These are phyloP conservation scores for Athene noctua DNA, from an alignment of 2,113 vertebrate species.

Conservation along the genomic window DNA sequence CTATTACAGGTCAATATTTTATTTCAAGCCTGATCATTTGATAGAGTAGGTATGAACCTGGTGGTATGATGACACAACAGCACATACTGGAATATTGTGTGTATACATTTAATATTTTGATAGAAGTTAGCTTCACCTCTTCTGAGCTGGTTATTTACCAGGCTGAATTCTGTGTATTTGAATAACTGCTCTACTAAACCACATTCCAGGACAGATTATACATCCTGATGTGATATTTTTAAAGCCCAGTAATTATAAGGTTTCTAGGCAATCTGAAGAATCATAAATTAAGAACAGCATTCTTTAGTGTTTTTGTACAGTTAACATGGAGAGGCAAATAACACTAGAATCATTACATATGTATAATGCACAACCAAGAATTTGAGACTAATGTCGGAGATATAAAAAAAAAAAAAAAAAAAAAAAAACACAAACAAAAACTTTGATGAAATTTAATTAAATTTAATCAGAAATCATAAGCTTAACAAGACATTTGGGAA, in stretches of 20 bases:
- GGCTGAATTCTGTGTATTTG: neutral
- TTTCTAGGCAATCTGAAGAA: neutral
- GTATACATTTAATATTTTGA: neutral
- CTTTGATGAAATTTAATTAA: neutral
- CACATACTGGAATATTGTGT: neutral
- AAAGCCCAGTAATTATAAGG: neutral
- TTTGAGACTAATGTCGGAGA: neutral
- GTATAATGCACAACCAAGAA: neutral
- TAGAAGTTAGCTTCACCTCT: neutral
- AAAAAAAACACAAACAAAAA: neutral
- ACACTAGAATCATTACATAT: neutral
- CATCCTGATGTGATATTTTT: neutral
- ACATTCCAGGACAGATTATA: neutral
- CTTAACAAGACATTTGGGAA: neutral
- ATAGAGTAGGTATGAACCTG: neutral
- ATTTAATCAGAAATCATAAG: slow-evolving; percentile 18
- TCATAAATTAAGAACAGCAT: neutral
- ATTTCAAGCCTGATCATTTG: neutral
- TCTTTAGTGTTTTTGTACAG: neutral
- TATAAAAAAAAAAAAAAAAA: neutral
- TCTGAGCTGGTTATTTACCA: neutral
- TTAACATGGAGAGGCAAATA: neutral
- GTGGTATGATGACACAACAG: neutral
- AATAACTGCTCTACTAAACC: neutral
- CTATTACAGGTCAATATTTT: neutral